Evolutionary conservation across 1,140 invertebrate species (phyloP), one percentile per base, ranked within the genome.

Genomic region (Bombus haemorrhoidalis): DNA sequence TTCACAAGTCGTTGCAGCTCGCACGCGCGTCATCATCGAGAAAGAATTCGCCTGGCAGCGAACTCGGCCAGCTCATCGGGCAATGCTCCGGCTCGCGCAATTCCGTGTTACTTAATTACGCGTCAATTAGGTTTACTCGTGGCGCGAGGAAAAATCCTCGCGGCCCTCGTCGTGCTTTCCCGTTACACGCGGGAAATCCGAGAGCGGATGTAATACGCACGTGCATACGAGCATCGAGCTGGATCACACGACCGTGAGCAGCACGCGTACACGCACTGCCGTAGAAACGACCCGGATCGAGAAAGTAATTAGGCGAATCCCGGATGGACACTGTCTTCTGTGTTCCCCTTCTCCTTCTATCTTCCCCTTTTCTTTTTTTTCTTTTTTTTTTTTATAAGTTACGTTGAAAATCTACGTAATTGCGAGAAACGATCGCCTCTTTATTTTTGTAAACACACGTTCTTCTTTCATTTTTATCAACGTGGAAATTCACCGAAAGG

Each of bases 241-340:
- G 85, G 91, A 86, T 91, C 91, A 83, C 88, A 87, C 88, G 89
- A 87, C 83, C 81, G 87, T 53, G 47, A 53, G 47, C 47, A 53
- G 47, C 74, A 34, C 32, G 22, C 68, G 34, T 25, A 25, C 32
- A 28, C 25, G 2, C 34, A 15, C 3, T 2, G 37, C 34, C 13
- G 77, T 86, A 84, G 87, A 91, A 89, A 80, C 84, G 89, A 90
- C 83, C 75, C 87, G 82, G 74, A 90, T 86, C 81, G 77, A 83
- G 74, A 86, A 76, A 69, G 84, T 90, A 90, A 90, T 90, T 89
- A 91, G 80, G 22, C 57, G 80, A 85, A 86, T 86, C 79, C 75
- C 79, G 57, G 69, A 64, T 64, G 66, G 78, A 68, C 76, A 59
- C 13, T 47, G 43, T 81, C 68, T 81, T 66, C 64, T 22, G 6